A percentile compares a stretch with the other conserved stretches of the same genome.
Evolutionary conservation across 2,113 vertebrate species (phyloP).

Genomic region (Perognathus longimembris): DNA sequence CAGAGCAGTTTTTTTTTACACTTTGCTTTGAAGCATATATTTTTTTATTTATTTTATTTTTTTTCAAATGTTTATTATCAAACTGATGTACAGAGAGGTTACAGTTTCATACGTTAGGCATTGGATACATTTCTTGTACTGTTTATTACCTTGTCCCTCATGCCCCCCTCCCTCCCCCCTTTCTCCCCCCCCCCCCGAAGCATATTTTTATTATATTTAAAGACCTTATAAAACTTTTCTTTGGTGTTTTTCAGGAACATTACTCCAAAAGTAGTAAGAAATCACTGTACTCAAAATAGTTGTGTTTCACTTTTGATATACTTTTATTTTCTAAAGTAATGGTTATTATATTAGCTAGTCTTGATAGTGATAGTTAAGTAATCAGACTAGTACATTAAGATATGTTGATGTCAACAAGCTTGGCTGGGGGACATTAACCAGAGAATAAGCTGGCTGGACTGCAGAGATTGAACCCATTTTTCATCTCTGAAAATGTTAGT

Average conservation of each 20-base stretch:
- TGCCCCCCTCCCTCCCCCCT: too few species aligned
- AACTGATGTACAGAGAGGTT: too few species aligned
- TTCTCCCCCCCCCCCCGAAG: too few species aligned
- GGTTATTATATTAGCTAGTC: not conserved
- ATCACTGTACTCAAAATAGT: not conserved
- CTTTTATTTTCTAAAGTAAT: slow-evolving; percentile 43
- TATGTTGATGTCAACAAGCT: not conserved
- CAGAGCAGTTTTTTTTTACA: slow-evolving; percentile 1
- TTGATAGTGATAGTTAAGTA: slow-evolving; percentile 47
- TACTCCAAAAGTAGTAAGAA: not conserved
- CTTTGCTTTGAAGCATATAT: not conserved
- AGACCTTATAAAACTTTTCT: not conserved
- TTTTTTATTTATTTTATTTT: too few species aligned
- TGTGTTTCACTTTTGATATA: not conserved
- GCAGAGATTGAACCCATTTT: not conserved
- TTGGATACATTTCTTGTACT: too few species aligned
- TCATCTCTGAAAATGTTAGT: slow-evolving; percentile 35
- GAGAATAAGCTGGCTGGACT: slow-evolving; percentile 12
- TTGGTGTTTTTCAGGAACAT: not conserved
- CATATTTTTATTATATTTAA: slow-evolving; percentile 36
- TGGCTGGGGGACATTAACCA: not conserved
- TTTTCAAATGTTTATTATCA: too few species aligned
- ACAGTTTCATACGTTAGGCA: too few species aligned
- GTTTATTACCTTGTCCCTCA: too few species aligned
- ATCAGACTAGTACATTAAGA: slow-evolving; percentile 35